A percentile compares a stretch with the other conserved stretches of the same genome.
phyloP scores from a whole-genome alignment of 2,888 invertebrate genomes.

The Scaptomyza reducta region DNA sequence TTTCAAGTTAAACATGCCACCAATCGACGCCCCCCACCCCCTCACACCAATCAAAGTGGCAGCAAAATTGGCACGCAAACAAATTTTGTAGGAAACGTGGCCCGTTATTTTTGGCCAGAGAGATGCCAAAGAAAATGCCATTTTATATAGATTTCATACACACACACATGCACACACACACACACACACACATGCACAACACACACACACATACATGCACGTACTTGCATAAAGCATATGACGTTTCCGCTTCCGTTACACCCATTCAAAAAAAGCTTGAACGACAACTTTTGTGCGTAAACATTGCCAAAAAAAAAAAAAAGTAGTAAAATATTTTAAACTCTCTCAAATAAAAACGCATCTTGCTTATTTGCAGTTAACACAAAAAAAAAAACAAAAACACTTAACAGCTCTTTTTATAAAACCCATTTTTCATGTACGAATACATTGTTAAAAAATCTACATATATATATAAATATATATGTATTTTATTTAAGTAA shows the following conservation, averaged over 20 bases:
- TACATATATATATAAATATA: neutral
- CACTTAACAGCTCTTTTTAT: slow-evolving; percentile 5
- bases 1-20: neutral
- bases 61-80: slow-evolving; percentile 76
- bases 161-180: slow-evolving; percentile 8
- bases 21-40: too few relatives aligned
- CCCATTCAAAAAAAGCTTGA: slow-evolving; percentile 42
- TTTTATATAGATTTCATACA: slow-evolving; percentile 42
- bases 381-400: neutral
- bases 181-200: slow-evolving; percentile 3
- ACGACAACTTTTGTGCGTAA: slow-evolving; percentile 57
- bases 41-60: slow-evolving; percentile 30
- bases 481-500: neutral
- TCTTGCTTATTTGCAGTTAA: slow-evolving; percentile 15
- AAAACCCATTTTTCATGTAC: neutral
- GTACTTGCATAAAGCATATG: slow-evolving; percentile 57
- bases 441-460: neutral
- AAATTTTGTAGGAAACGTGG: slow-evolving; percentile 79
- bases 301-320: slow-evolving; percentile 32
- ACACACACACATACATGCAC: neutral
- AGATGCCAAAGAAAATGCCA: slow-evolving; percentile 63
- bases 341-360: slow-evolving; percentile 17
- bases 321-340: neutral
- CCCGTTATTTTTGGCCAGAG: slow-evolving; percentile 63
- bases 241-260: slow-evolving; percentile 72